phyloP scores from a whole-genome alignment of 2,797 vertebrate genomes.

The Halcyon badia region DNA sequence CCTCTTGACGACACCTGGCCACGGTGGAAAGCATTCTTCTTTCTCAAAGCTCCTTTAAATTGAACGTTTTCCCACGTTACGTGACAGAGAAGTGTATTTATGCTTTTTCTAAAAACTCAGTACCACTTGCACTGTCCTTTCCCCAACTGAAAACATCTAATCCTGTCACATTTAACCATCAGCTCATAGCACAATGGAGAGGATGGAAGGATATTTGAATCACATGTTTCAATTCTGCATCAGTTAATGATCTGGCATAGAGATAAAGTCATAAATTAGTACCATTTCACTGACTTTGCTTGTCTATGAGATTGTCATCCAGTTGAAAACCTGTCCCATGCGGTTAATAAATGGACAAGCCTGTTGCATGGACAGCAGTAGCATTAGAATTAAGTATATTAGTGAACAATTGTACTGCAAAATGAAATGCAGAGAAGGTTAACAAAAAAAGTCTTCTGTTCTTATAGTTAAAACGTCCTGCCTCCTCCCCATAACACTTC shows the following conservation, averaged over 20 bases:
- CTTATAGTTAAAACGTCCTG: background rate
- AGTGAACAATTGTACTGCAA: background rate
- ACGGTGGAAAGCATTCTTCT: background rate
- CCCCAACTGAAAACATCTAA: background rate
- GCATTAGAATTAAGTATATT: background rate
- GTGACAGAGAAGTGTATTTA: background rate
- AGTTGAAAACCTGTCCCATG: background rate
- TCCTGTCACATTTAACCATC: background rate
- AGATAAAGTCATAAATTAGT: background rate
- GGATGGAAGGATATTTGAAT: background rate
- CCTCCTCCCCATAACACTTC: background rate
- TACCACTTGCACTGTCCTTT: background rate
- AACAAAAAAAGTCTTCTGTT: background rate
- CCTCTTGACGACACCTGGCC: background rate
- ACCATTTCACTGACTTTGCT: background rate
- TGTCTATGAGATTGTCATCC: background rate
- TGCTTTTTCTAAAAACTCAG: background rate
- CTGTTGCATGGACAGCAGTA: background rate
- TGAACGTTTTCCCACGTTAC: background rate
- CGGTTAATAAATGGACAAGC: background rate
- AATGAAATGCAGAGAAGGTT: background rate
- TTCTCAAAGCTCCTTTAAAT: background rate
- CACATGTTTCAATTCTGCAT: background rate
- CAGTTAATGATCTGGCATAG: background rate
- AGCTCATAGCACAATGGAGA: background rate